These are phyloP conservation scores for Philereme vetulata DNA, from an alignment of 2,888 invertebrate genomes.

Conservation along the genomic window DNA sequence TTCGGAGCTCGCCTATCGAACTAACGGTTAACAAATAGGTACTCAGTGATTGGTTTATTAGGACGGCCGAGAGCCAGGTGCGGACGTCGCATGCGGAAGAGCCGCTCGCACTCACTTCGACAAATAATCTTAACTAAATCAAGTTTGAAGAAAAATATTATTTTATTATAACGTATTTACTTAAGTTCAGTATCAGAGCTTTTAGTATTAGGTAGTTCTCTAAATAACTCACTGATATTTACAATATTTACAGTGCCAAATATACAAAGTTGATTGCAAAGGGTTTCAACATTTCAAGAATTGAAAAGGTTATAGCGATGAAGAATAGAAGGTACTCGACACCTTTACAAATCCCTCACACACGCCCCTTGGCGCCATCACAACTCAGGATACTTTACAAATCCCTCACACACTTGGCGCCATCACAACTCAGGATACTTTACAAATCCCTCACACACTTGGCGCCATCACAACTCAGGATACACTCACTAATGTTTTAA, in stretches of 20 bases:
- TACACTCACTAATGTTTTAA: too few relatives aligned
- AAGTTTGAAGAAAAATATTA: background rate
- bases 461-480: too few relatives aligned
- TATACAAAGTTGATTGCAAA: constrained; percentile 36
- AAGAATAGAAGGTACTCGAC: background rate
- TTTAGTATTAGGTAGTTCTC: too few relatives aligned
- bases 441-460: background rate
- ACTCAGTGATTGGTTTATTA: background rate
- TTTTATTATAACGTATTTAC: too few relatives aligned
- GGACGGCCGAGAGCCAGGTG: background rate
- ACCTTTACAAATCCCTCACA: background rate
- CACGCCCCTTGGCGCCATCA: too few relatives aligned
- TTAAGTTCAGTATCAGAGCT: too few relatives aligned
- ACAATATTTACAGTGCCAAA: constrained; percentile 50
- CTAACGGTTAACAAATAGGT: background rate
- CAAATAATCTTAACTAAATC: background rate
- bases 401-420: too few relatives aligned
- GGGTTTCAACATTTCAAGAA: background rate
- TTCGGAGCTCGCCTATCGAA: background rate
- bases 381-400: too few relatives aligned
- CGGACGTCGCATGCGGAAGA: background rate
- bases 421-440: too few relatives aligned
- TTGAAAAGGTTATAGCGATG: background rate
- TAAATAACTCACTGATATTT: constrained; percentile 28
- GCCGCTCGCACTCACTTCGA: background rate